Evolutionary conservation across 1,140 invertebrate species (phyloP).

Genomic region (Trichogramma pretiosum): DNA sequence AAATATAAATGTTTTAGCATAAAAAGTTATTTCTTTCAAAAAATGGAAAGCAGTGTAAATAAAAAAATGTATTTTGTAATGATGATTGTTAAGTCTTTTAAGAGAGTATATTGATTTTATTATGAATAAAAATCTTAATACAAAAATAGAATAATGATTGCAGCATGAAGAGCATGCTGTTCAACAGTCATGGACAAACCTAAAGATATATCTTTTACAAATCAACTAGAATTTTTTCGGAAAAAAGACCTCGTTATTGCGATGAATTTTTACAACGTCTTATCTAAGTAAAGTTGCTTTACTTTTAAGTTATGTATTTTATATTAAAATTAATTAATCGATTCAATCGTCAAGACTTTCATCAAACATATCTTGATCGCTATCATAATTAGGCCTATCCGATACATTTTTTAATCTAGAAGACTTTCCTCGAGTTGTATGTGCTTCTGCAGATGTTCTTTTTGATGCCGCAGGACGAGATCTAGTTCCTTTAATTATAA

Average conservation of each 20-base stretch:
- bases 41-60: slow-evolving; percentile 9
- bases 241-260: slow-evolving; percentile 1
- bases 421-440: too few species aligned
- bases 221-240: too few species aligned
- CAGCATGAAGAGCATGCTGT: slow-evolving; percentile 17
- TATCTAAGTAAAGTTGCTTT: slow-evolving; percentile 6
- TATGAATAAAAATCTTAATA: slow-evolving; percentile 11
- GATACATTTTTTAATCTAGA: slow-evolving; percentile 11
- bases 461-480: slow-evolving; percentile 19
- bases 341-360: slow-evolving; percentile 17
- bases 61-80: slow-evolving; percentile 7
- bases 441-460: slow-evolving; percentile 6
- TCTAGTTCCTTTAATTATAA: slow-evolving; percentile 25
- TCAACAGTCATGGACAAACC: slow-evolving; percentile 19
- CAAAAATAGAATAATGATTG: slow-evolving; percentile 7
- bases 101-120: slow-evolving; percentile 3
- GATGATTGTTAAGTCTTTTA: slow-evolving; percentile 13
- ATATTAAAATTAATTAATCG: slow-evolving; percentile 8
- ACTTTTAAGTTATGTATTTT: slow-evolving; percentile 3
- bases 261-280: slow-evolving; percentile 3
- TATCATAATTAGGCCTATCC: slow-evolving; percentile 12
- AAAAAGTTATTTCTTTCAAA: slow-evolving; percentile 8
- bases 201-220: too few species aligned
- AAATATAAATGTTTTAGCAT: slow-evolving; percentile 1
- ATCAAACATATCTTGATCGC: slow-evolving; percentile 35